Evolutionary conservation across 2,888 invertebrate species (phyloP), one percentile per base, ranked within the genome.

Genomic region (Schizaphis graminum): DNA sequence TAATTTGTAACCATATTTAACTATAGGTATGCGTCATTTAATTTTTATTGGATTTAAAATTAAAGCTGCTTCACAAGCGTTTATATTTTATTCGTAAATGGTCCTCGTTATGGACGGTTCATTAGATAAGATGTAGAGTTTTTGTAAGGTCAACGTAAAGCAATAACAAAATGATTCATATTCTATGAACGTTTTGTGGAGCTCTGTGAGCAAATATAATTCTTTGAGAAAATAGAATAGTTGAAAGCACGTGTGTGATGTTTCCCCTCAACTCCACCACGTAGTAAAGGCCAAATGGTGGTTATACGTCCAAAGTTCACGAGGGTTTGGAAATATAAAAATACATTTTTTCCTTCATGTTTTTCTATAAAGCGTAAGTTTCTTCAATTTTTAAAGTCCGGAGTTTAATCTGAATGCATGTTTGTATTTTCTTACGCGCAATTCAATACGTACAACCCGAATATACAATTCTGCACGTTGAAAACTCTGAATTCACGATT

Each of bases 101-200:
- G 26, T 47, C 21, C 87, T 92, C 91, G n/a, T 92, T 91, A 57
- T 44, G 85, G 24, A 57, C 44, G 56, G 91, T 91, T 91, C 57
- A 91, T 91, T 91, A 86, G 47, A 91, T 86, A n/a, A 91, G 26
- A 91, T 35, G 13, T 57, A n/a, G 77, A 84, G n/a, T 85, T 44
- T 44, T 47, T 47, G 11, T 86, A 49, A 44, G 56, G 57, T n/a
- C 57, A 85, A 89, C 41, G 35, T 53, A 85, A 93, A 84, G 89
- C 89, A 84, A 93, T 90, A 93, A 93, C 85, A 57, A 41, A 77
- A 85, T 57, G 84, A 90, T 93, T 90, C 90, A 85, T 93, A 93
- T 93, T 93, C 93, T 61, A 35, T 21, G 26, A 93, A 44, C 89
- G 93, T 93, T 47, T 85, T 47, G 67, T 44, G n/a, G 21, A 24